These are phyloP conservation scores for Epinephelus moara DNA, from an alignment of 2,113 vertebrate genomes.

Conservation along the genomic window DNA sequence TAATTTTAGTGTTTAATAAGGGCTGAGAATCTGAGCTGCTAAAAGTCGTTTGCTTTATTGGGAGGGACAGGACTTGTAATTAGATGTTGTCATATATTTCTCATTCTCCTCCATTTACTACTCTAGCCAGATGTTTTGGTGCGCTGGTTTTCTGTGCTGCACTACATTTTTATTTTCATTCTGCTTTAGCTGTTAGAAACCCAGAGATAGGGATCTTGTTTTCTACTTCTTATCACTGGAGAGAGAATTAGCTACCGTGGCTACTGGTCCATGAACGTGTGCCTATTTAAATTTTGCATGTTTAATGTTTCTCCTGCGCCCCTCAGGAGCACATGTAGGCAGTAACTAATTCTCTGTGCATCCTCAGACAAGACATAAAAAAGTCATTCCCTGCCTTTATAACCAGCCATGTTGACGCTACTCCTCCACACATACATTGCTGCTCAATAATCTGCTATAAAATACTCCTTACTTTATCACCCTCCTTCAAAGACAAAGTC, in stretches of 20 bases:
- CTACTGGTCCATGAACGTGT: constrained; percentile 20
- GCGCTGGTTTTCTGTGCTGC: background rate
- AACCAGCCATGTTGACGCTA: background rate
- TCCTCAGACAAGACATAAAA: constrained; percentile 36
- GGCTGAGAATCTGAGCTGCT: background rate
- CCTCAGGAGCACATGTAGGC: constrained; percentile 1
- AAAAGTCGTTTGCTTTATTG: background rate
- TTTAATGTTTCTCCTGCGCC: constrained; percentile 24
- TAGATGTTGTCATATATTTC: background rate
- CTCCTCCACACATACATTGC: background rate
- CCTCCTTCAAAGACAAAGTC: background rate
- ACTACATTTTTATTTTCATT: background rate
- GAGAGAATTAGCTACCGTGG: background rate
- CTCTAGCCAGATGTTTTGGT: background rate
- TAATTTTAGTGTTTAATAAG: constrained; percentile 17
- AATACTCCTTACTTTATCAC: background rate
- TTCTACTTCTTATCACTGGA: background rate
- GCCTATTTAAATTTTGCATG: constrained; percentile 46
- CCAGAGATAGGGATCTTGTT: background rate
- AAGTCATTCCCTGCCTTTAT: constrained; percentile 30
- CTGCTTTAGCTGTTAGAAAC: background rate
- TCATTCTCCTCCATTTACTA: background rate
- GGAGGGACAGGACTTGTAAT: background rate
- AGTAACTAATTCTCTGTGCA: constrained; percentile 36
- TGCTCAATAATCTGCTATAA: background rate